Evolutionary conservation across 2,797 vertebrate genomes (phyloP), one percentile per base, ranked within the genome.

Genomic region (Cyclura pinguis): DNA sequence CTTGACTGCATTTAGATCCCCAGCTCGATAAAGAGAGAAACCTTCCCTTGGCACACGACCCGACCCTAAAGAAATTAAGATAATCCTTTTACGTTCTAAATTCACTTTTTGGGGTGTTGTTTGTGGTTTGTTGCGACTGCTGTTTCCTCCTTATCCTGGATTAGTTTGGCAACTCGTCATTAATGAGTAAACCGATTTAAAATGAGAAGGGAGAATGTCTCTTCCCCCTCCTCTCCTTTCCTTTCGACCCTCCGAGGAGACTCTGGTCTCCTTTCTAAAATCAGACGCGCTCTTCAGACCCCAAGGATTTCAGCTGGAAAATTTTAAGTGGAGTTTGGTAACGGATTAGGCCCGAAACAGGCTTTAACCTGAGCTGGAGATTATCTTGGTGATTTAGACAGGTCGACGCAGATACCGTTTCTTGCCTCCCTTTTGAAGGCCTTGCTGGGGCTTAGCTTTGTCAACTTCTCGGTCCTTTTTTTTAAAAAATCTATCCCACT

Each of bases 61-160:
- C 38, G 55, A 10, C 57, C 80, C 80, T 76, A 77, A 78, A 83
- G 59, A 77, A 83, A 90, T 90, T 83, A 77, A 90, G 85, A 76
- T 77, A 77, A 87, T 82, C 57, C 80, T 73, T 76, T 67, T 14
- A 42, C 35, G 7, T 84, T 84, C 57, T 13, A 64, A 67, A 77
- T 87, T 87, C 72, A 55, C 38, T 73, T 74, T 72, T 73, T n/a
- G 9, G 38, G 38, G 35, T 22, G 1, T 72, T n/a, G 27, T 16
- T 1, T 4, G 2, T 29, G 20, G 73, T 29, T 18, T 62, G 9
- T 22, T 24, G 35, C 8, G 18, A 32, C 6, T 50, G 38, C 85
- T 38, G 67, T 22, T 52, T 42, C 16, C 69, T 67, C 13, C 72
- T 84, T n/a, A 38, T 42, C 62, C 62, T 20, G 57, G 72, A 87